These are phyloP conservation scores for Hydrocynus forskahlii DNA, from an alignment of 2,797 vertebrate species.

Conservation along the genomic window DNA sequence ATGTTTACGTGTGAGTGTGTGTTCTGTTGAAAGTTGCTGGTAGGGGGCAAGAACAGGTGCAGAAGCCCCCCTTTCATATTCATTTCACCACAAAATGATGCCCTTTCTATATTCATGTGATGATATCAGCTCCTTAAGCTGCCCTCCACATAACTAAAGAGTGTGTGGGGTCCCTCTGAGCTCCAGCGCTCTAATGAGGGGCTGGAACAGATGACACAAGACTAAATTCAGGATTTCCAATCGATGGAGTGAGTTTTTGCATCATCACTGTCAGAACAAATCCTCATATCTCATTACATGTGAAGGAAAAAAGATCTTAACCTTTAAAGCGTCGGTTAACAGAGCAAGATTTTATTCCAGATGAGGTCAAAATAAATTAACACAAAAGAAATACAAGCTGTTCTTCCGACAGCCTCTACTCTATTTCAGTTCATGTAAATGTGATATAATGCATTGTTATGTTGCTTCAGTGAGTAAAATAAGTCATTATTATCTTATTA, in stretches of 20 bases:
- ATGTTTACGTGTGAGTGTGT: constrained; percentile 55
- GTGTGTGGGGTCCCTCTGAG: constrained; percentile 28
- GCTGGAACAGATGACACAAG: background rate
- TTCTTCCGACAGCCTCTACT: no score
- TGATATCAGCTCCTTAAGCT: constrained; percentile 80
- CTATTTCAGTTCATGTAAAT: no score
- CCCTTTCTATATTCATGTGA: constrained; percentile 75
- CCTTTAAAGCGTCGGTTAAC: no score
- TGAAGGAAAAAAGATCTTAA: no score
- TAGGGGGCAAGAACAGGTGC: constrained; percentile 73
- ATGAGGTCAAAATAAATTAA: no score
- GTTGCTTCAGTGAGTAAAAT: no score
- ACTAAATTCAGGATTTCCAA: background rate
- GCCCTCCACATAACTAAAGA: constrained; percentile 55
- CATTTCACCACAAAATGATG: constrained; percentile 77
- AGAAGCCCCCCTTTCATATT: constrained; percentile 72
- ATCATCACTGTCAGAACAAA: no score
- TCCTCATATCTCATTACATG: no score
- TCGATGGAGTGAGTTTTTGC: background rate
- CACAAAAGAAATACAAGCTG: no score
- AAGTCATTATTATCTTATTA: no score
- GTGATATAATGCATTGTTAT: no score
- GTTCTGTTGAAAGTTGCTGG: constrained; percentile 69
- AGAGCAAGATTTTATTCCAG: no score
- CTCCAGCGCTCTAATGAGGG: background rate